phyloP scores from a whole-genome alignment of 2,113 vertebrate species.

The Bungarus multicinctus region DNA sequence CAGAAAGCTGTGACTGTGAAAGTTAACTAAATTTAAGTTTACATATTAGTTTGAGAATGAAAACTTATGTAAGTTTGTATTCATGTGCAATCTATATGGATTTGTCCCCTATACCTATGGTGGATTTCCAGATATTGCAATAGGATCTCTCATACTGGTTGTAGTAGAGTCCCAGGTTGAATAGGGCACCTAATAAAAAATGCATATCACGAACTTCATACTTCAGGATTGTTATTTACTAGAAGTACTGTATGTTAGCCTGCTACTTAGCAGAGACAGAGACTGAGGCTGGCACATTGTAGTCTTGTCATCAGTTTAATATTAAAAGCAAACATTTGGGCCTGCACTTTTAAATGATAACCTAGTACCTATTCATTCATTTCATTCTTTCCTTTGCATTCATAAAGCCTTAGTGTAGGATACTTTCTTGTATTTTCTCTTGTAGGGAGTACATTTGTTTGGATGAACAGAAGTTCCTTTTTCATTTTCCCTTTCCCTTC shows the following conservation, averaged over 20 bases:
- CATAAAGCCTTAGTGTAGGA: not conserved
- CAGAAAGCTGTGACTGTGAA: not conserved
- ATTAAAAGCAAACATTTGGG: not conserved
- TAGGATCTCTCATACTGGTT: not conserved
- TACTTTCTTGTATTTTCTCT: not conserved
- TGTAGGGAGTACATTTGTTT: not conserved
- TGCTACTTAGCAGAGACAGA: not conserved
- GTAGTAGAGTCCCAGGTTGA: not conserved
- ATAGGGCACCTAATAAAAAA: not conserved
- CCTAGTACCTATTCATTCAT: not conserved
- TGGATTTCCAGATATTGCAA: not conserved
- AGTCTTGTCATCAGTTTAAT: not conserved
- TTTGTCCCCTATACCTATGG: not conserved
- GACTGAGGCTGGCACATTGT: not conserved
- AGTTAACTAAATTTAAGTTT: not conserved
- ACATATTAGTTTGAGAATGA: not conserved
- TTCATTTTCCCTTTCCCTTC: too few relatives aligned
- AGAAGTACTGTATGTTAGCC: not conserved
- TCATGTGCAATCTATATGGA: not conserved
- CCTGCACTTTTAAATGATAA: not conserved
- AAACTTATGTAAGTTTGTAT: not conserved
- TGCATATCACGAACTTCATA: not conserved
- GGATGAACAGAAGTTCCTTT: not conserved
- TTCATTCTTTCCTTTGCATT: not conserved
- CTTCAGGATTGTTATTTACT: not conserved